A percentile compares a stretch with the other conserved stretches of the same genome.
These are phyloP conservation scores for Sturmia bella DNA, from an alignment of 2,888 invertebrate species.

Conservation along the genomic window DNA sequence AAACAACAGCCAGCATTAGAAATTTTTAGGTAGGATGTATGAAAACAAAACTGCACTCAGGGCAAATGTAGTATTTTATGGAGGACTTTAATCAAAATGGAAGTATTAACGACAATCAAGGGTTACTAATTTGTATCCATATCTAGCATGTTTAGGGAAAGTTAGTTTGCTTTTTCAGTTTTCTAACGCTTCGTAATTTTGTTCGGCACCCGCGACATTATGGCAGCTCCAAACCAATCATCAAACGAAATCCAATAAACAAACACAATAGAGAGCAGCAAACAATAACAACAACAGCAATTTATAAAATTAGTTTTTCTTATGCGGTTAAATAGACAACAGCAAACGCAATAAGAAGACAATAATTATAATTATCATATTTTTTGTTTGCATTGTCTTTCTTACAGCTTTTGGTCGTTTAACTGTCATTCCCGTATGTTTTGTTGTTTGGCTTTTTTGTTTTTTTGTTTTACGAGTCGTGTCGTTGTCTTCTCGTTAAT, in stretches of 20 bases:
- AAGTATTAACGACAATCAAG: too few relatives aligned
- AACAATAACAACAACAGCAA: constrained; percentile 12
- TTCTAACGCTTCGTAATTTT: neutral
- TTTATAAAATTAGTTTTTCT: constrained; percentile 40
- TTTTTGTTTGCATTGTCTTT: constrained; percentile 21
- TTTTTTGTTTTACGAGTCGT: constrained; percentile 11
- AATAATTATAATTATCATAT: constrained; percentile 29
- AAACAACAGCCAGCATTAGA: too few relatives aligned
- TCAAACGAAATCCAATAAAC: constrained; percentile 42
- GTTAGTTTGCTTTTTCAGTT: neutral
- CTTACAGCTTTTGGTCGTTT: constrained; percentile 6
- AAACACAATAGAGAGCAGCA: constrained; percentile 44
- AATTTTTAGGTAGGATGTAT: too few relatives aligned
- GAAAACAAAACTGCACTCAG: too few relatives aligned
- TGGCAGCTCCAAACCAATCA: constrained; percentile 32
- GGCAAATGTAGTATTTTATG: too few relatives aligned
- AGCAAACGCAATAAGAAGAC: constrained; percentile 22
- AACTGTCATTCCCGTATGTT: constrained; percentile 3
- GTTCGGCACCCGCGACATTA: neutral
- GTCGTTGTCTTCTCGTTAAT: constrained; percentile 34
- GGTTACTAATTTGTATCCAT: too few relatives aligned
- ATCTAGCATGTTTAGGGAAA: neutral
- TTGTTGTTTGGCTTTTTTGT: constrained; percentile 12
- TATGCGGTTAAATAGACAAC: constrained; percentile 14
- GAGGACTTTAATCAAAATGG: too few relatives aligned